Evolutionary conservation across 2,113 vertebrate species (phyloP), one percentile per base, ranked within the genome.

Genomic region (Urocynchramus pylzowi): DNA sequence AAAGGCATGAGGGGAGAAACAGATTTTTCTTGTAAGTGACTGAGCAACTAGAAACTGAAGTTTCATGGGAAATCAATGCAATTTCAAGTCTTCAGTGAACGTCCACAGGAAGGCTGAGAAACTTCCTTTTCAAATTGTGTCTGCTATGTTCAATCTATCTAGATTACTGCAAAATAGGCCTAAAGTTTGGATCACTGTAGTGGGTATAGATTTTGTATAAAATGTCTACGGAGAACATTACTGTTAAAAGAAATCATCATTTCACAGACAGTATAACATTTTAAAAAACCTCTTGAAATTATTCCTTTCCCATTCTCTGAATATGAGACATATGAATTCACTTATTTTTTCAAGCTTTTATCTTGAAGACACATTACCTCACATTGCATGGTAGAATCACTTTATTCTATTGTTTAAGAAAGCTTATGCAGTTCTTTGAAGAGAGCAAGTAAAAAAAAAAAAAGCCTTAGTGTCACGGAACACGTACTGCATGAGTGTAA

Each of bases 81-180:
- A 83, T 79, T 85, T 88, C 57, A 90, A 82, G 49, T 69, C 41
- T 80, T 79, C 26, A 65, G 65, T 37, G 20, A 82, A 69, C 20
- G 94, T 95, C 6, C 26, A 24, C 28, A 53, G 41, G 41, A 87
- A 94, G 44, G 26, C 28, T 49, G 70, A 76, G 15, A 91, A 87
- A 94, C 65, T 65, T 84, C 37, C 85, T 96, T 95, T 84, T 95
- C 44, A 85, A 97, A 89, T 56, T 68, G 20, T 42, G 15, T 57
- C 69, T 82, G 41, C 44, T 87, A 73, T 37, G 44, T 60, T 57
- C 57, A 90, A 76, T 93, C 69, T 92, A 45, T 78, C 88, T 15
- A 84, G 56, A 93, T 95, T 82, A 89, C 74, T 45, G 30, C 26
- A 84, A 95, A 97, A 96, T 60, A 50, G 31, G 31, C 4, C 64